Conservation (phyloP, 2,797 vertebrate genomes). For the Acanthiza pusilla region DNA sequence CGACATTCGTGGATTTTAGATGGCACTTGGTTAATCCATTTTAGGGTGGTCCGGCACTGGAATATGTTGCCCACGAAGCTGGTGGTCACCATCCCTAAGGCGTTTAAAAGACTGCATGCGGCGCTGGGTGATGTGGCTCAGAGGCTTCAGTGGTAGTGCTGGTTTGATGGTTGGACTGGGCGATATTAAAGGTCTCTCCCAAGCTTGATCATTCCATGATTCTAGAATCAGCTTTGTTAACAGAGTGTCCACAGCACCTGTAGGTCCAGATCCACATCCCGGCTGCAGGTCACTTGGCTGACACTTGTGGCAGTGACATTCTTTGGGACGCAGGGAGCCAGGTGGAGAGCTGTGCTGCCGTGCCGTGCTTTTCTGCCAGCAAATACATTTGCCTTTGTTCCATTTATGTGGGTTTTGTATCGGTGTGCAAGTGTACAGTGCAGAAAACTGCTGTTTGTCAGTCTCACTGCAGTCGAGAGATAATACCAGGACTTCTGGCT, state of each 20-base stretch:
- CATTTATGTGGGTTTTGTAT: fast-evolving
- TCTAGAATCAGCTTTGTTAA: not conserved
- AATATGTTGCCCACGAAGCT: not conserved
- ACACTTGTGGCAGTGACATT: fast-evolving
- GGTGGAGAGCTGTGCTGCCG: not conserved
- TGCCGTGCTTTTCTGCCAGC: not conserved
- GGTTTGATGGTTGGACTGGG: too few relatives aligned
- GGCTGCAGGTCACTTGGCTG: fast-evolving
- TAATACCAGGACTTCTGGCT: not conserved
- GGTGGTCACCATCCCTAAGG: not conserved
- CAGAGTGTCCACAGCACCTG: fast-evolving
- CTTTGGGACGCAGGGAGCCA: not conserved
- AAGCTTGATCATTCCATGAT: not conserved
- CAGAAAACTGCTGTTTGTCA: not conserved
- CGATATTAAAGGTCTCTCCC: not conserved
- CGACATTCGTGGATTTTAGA: not conserved
- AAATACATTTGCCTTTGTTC: not conserved
- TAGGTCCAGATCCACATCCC: fast-evolving
- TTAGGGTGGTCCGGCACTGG: not conserved
- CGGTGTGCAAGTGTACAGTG: not conserved
- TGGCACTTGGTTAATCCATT: not conserved
- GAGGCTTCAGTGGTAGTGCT: not conserved
- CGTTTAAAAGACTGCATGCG: not conserved
- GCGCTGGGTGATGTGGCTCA: not conserved
- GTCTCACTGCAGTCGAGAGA: not conserved